Conservation (phyloP, 1,140 invertebrate genomes). For the Eufriesea mexicana region DNA sequence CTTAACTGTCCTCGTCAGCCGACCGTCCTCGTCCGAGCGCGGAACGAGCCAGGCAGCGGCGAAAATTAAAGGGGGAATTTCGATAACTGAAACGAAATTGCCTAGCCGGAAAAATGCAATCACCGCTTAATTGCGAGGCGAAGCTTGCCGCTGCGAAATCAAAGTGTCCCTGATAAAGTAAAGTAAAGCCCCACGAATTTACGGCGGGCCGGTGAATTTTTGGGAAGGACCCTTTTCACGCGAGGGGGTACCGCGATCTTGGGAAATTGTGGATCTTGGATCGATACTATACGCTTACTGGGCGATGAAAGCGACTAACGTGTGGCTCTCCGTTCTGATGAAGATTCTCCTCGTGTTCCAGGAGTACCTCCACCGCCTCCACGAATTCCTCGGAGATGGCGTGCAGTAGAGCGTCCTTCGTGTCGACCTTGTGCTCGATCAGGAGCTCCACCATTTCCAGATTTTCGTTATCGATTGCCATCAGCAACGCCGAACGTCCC, state of each 20-base stretch:
- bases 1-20: background rate
- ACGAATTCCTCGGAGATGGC: conserved; percentile 99
- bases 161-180: background rate
- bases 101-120: conserved; percentile 13
- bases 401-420: conserved; percentile 96
- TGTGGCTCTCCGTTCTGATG: conserved; percentile 91
- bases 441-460: conserved; percentile 98
- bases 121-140: conserved; percentile 20
- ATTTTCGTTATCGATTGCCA: conserved; percentile 99
- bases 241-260: background rate
- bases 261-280: background rate
- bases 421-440: conserved; percentile 93
- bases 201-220: background rate
- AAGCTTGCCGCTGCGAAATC: background rate
- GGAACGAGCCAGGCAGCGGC: background rate
- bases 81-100: conserved; percentile 32
- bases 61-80: conserved; percentile 14
- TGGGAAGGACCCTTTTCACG: too few relatives aligned
- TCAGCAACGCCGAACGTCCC: conserved; percentile 94
- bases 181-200: background rate
- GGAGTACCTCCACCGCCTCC: conserved; percentile 96
- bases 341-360: conserved; percentile 94
- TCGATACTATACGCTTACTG: conserved; percentile 20
- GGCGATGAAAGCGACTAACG: conserved; percentile 83
- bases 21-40: background rate